These are phyloP conservation scores for Rhinoderma darwinii DNA, from an alignment of 2,113 vertebrate genomes.

Conservation along the genomic window DNA sequence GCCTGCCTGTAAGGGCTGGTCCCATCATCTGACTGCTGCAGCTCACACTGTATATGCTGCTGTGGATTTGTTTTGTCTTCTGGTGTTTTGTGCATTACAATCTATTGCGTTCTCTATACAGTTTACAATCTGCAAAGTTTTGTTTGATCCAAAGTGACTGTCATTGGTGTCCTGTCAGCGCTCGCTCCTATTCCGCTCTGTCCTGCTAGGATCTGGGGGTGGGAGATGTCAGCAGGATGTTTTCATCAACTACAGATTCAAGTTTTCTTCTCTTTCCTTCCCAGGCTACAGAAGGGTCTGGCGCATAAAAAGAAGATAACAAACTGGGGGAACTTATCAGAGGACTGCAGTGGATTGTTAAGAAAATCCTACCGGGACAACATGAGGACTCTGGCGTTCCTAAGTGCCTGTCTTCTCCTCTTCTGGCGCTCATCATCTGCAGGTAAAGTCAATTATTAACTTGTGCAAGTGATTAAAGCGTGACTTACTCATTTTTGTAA, in stretches of 20 bases:
- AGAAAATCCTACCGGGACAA: background rate
- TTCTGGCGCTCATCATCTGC: background rate
- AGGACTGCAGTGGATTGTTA: background rate
- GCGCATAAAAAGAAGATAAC: background rate
- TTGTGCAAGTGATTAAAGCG: background rate
- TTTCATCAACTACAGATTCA: slow-evolving; percentile 18
- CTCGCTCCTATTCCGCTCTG: slow-evolving; percentile 12
- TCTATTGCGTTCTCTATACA: background rate
- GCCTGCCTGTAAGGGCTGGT: background rate
- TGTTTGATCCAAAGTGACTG: slow-evolving; percentile 7
- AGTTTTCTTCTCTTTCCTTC: slow-evolving; percentile 58
- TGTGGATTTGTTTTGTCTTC: slow-evolving; percentile 16
- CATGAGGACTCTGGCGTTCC: background rate
- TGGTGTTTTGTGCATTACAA: background rate
- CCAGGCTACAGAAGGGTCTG: slow-evolving; percentile 33
- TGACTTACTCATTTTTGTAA: background rate
- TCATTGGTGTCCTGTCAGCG: background rate
- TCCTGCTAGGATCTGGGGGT: slow-evolving; percentile 38
- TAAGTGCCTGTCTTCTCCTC: background rate
- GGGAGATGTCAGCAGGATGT: slow-evolving; percentile 56
- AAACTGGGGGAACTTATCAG: background rate
- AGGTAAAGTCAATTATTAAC: slow-evolving; percentile 24
- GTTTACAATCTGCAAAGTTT: background rate
- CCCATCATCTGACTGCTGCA: slow-evolving; percentile 44
- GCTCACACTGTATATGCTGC: background rate